phyloP scores from a whole-genome alignment of 2,888 invertebrate genomes.

The Xestia rhomboidea region DNA sequence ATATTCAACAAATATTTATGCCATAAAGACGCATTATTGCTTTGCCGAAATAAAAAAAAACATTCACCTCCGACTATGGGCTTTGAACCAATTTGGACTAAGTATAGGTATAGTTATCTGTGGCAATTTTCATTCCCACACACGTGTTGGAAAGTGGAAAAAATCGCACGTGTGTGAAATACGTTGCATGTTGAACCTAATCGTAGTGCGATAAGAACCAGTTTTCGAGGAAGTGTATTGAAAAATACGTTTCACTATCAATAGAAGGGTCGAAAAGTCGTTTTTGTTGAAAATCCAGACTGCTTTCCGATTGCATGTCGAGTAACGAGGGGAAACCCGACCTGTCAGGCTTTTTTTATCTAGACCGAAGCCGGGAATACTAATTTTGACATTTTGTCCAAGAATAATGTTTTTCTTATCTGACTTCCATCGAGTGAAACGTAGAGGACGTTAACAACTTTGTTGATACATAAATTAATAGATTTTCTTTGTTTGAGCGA shows the following conservation, averaged over 20 bases:
- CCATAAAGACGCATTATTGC: too few species aligned
- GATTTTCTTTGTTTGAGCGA: not conserved
- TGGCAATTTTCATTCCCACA: too few species aligned
- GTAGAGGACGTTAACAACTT: not conserved
- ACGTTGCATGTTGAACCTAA: too few species aligned
- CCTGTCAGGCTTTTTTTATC: slow-evolving; percentile 50
- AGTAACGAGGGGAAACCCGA: slow-evolving; percentile 41
- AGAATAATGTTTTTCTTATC: slow-evolving; percentile 44
- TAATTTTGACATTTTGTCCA: slow-evolving; percentile 54
- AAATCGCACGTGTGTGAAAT: too few species aligned
- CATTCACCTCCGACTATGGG: too few species aligned
- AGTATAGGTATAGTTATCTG: too few species aligned
- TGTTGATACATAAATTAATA: slow-evolving; percentile 21
- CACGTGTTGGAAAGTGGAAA: too few species aligned
- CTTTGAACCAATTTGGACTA: too few species aligned
- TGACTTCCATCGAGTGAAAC: slow-evolving; percentile 16
- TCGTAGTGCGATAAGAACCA: too few species aligned
- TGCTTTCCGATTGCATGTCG: slow-evolving; percentile 53
- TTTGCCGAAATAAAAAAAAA: too few species aligned
- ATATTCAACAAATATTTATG: too few species aligned
- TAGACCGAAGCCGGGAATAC: slow-evolving; percentile 59
- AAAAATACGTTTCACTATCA: not conserved
- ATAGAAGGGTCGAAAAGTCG: not conserved
- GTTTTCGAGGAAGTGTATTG: too few species aligned
- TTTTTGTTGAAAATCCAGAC: slow-evolving; percentile 33